Percentiles rank a stretch among this genome's conserved stretches.
phyloP scores from a whole-genome alignment of 1,140 invertebrate species.

The Atopsyche davidsoni region DNA sequence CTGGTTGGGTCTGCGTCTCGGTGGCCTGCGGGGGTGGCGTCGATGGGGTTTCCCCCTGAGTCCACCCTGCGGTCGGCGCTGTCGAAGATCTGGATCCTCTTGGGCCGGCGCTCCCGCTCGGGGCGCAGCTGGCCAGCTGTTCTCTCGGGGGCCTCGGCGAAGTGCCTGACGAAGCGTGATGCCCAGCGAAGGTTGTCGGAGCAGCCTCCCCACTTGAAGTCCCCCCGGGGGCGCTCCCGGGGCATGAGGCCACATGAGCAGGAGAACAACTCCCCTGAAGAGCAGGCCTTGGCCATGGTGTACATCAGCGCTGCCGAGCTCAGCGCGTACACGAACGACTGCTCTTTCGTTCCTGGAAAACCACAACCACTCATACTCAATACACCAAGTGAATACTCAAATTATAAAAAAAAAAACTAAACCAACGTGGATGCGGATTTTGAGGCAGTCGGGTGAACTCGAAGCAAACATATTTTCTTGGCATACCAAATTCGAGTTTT shows the following conservation, averaged over 20 bases:
- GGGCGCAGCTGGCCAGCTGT: conserved; percentile 1
- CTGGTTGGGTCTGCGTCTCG: too few relatives aligned
- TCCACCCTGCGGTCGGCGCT: conserved; percentile 14
- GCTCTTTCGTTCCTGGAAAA: conserved; percentile 58
- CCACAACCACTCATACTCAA: not conserved
- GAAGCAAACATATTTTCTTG: too few relatives aligned
- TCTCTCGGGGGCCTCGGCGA: conserved; percentile 12
- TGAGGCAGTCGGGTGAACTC: too few relatives aligned
- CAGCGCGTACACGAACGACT: conserved; percentile 75
- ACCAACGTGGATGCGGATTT: too few relatives aligned
- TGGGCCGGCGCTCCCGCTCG: not conserved
- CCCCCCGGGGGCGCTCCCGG: conserved; percentile 43
- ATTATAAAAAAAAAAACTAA: conserved; percentile 7
- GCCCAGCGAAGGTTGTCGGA: conserved; percentile 79
- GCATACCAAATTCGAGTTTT: too few relatives aligned
- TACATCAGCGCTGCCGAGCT: conserved; percentile 69
- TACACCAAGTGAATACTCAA: too few relatives aligned
- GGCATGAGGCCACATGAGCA: conserved; percentile 58
- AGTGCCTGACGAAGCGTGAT: conserved; percentile 35
- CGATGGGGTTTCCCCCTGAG: conserved; percentile 8
- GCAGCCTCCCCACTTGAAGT: conserved; percentile 84
- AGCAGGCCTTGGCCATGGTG: conserved; percentile 68
- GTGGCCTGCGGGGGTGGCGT: not conserved
- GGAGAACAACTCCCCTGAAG: conserved; percentile 58
- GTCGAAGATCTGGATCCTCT: conserved; percentile 14